phyloP scores from a whole-genome alignment of 2,113 vertebrate genomes.

The Ciconia stormi region DNA sequence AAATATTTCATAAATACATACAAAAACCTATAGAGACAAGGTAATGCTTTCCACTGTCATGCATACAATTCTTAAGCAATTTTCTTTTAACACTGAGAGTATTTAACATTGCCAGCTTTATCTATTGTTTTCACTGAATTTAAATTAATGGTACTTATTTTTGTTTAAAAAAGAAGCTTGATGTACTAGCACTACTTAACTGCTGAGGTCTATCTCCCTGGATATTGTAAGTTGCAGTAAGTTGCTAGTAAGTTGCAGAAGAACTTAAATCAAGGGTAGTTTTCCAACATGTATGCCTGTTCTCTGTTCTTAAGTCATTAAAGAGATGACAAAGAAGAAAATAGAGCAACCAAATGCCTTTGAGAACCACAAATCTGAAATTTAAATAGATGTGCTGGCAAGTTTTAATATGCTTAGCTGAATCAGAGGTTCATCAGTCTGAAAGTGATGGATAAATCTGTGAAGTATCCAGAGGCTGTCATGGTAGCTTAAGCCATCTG shows the following conservation, averaged over 20 bases:
- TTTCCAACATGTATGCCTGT: not conserved
- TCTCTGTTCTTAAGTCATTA: not conserved
- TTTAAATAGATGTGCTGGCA: not conserved
- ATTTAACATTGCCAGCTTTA: constrained; percentile 19
- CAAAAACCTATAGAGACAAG: not conserved
- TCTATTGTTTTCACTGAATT: not conserved
- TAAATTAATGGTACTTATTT: constrained; percentile 27
- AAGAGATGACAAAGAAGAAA: not conserved
- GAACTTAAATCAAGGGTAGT: not conserved
- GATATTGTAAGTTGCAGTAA: no score
- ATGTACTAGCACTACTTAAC: constrained; percentile 9
- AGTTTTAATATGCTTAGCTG: not conserved
- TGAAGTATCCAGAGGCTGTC: not conserved
- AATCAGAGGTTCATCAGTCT: not conserved
- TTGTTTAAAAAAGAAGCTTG: constrained; percentile 31
- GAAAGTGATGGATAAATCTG: not conserved
- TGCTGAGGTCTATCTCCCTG: constrained; percentile 30
- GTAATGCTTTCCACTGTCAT: not conserved
- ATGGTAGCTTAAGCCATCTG: not conserved
- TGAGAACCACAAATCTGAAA: constrained; percentile 32
- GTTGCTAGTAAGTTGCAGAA: not conserved
- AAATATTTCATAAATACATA: not conserved
- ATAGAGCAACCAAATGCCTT: not conserved
- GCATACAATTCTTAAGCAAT: not conserved
- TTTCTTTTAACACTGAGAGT: not conserved